phyloP scores from a whole-genome alignment of 2,113 vertebrate species.

The Misgurnus anguillicaudatus region DNA sequence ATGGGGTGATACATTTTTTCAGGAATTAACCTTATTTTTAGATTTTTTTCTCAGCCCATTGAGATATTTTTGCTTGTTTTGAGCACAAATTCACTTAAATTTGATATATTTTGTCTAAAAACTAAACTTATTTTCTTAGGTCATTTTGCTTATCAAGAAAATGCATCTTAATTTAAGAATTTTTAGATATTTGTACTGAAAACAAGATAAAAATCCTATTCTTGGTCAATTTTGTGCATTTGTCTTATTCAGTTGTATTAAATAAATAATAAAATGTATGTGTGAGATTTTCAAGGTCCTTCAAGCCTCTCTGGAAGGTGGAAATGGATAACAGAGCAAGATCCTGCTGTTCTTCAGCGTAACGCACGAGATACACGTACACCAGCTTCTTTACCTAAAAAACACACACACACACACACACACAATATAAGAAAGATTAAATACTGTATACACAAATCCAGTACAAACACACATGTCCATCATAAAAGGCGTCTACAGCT shows the following conservation, averaged over 20 bases:
- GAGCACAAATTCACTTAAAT: no score
- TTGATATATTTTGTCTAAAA: no score
- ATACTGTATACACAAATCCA: not conserved
- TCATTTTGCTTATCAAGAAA: no score
- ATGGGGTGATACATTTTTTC: no score
- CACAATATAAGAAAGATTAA: not conserved
- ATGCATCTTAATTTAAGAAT: no score
- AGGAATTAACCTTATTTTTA: no score
- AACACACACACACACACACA: conserved; percentile 2
- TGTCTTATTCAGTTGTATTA: not conserved
- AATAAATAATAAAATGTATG: not conserved
- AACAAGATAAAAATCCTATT: no score
- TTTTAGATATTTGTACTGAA: no score
- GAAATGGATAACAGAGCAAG: conserved; percentile 96
- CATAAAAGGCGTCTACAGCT: not conserved
- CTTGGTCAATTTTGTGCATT: no score
- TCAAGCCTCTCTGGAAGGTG: conserved; percentile 95
- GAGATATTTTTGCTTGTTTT: no score
- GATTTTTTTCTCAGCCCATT: no score
- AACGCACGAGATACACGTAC: conserved; percentile 96
- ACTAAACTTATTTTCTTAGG: no score
- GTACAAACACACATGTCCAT: conserved; percentile 2
- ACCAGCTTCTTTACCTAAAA: conserved; percentile 95
- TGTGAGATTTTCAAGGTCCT: conserved; percentile 72
- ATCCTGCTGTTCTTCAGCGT: conserved; percentile 96